Conservation (phyloP, 2,113 vertebrate genomes). For the Lagopus muta region DNA sequence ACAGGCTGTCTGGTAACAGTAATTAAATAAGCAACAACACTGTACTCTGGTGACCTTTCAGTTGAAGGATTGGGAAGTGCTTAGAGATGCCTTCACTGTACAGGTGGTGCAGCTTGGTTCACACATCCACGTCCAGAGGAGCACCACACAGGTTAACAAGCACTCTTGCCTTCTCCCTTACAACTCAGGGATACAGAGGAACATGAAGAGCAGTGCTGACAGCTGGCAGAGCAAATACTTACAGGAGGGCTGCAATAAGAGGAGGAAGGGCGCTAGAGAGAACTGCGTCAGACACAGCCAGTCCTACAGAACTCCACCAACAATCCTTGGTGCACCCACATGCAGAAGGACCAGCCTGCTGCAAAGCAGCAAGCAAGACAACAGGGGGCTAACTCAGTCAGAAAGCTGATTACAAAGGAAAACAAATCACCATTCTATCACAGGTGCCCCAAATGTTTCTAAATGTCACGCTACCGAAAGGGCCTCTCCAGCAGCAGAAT, state of each 20-base stretch:
- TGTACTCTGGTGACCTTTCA: neutral
- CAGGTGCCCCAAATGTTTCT: neutral
- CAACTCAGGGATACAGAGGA: neutral
- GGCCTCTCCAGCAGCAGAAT: neutral
- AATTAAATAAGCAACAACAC: conserved; percentile 16
- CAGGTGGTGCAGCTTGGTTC: neutral
- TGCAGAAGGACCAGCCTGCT: neutral
- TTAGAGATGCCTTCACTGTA: neutral
- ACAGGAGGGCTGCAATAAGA: neutral
- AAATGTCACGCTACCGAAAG: neutral
- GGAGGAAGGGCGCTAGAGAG: neutral
- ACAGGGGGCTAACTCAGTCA: neutral
- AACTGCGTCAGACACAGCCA: neutral
- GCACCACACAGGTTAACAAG: neutral
- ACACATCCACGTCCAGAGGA: neutral
- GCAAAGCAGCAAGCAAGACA: neutral
- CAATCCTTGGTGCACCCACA: too few species aligned
- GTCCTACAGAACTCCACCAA: neutral
- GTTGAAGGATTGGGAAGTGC: neutral
- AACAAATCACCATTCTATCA: neutral
- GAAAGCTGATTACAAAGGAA: neutral
- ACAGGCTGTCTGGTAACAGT: neutral
- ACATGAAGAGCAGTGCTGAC: neutral
- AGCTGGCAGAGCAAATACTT: neutral
- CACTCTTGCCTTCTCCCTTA: neutral